Evolutionary conservation across 92 coral and sea anemone genomes (phyloP).

Genomic region (Zoanthus sociatus): DNA sequence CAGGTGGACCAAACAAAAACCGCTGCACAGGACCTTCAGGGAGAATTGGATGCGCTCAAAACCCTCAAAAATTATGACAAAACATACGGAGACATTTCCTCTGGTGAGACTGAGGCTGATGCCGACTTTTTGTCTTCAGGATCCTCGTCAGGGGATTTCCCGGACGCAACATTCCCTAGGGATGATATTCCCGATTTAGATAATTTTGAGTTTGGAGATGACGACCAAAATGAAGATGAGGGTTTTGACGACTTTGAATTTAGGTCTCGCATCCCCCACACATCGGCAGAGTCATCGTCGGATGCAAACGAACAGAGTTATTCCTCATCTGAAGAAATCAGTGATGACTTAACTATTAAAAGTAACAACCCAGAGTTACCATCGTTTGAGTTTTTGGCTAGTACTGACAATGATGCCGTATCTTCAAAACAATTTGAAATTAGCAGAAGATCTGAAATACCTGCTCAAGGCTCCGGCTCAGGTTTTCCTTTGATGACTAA

Average conservation of each 20-base stretch:
- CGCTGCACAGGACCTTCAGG: slow-evolving; percentile 14
- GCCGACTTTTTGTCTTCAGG: slow-evolving; percentile 35
- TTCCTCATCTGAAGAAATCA: neutral
- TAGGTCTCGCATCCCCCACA: slow-evolving; percentile 22
- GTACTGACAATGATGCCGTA: neutral
- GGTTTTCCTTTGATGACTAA: slow-evolving; percentile 7
- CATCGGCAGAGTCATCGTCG: slow-evolving; percentile 11
- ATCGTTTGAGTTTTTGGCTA: neutral
- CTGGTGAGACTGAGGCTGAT: slow-evolving; percentile 41
- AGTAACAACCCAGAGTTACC: neutral
- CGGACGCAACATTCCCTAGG: slow-evolving; percentile 8
- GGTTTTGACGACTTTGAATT: slow-evolving; percentile 28
- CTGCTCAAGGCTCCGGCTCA: slow-evolving; percentile 19
- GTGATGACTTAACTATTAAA: neutral
- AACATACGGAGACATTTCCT: neutral
- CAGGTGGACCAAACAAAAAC: slow-evolving; percentile 33
- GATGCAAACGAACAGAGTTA: neutral
- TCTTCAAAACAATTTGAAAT: slow-evolving; percentile 7
- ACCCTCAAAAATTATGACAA: slow-evolving; percentile 16
- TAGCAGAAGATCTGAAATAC: slow-evolving; percentile 38
- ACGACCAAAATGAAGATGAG: neutral
- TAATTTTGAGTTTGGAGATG: neutral
- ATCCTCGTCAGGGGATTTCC: slow-evolving; percentile 13
- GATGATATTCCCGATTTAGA: neutral
- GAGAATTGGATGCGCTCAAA: slow-evolving; percentile 6